A percentile compares a stretch with the other conserved stretches of the same genome.
Conservation (phyloP, 2,888 invertebrate genomes). For the Gymnoscelis rufifasciata region DNA sequence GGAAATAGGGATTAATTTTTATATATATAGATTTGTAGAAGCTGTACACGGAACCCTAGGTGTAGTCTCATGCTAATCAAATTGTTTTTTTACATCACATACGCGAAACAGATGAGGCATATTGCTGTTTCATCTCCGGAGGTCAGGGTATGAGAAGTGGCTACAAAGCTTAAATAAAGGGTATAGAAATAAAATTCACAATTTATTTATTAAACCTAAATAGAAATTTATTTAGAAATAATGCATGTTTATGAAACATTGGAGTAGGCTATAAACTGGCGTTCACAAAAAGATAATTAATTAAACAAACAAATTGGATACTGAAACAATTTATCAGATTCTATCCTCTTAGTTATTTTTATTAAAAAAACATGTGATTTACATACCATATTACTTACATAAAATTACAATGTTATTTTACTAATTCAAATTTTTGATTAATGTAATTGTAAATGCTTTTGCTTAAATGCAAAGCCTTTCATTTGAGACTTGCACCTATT, state of each 20-base stretch:
- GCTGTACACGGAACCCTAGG: too few species aligned
- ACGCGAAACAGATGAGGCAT: too few species aligned
- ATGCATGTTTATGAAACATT: conserved; percentile 53
- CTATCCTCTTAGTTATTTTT: conserved; percentile 54
- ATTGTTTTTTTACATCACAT: too few species aligned
- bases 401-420: conserved; percentile 25
- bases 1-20: too few species aligned
- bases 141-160: too few species aligned
- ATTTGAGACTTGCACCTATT: conserved; percentile 68
- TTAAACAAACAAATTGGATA: conserved; percentile 43
- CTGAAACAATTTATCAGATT: conserved; percentile 56
- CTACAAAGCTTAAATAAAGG: too few species aligned
- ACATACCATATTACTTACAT: conserved; percentile 26
- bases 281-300: conserved; percentile 57
- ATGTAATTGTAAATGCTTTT: conserved; percentile 29
- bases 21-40: too few species aligned
- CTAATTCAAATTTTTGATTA: conserved; percentile 15
- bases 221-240: conserved; percentile 65
- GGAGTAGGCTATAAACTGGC: conserved; percentile 44
- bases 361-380: conserved; percentile 38
- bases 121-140: too few species aligned
- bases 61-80: too few species aligned
- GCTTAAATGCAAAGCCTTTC: conserved; percentile 37
- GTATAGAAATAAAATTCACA: conserved; percentile 40
- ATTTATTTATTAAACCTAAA: conserved; percentile 51